Base-by-base conservation (phyloP, 2,797 vertebrate species). In the Antennarius maculatus region DNA sequence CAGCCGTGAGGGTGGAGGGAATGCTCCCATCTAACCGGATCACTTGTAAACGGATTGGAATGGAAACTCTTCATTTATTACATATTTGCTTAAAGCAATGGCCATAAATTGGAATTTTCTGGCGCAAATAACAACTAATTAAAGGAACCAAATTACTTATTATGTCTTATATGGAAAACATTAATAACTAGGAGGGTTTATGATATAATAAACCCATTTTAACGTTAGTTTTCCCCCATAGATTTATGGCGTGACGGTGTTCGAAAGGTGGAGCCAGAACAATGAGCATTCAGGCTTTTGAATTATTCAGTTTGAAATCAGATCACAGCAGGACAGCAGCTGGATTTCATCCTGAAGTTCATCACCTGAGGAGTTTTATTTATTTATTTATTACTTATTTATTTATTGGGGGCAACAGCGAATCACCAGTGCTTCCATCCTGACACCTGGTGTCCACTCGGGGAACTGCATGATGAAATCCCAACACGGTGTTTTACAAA, bases 361-460 rank as follows among this genome's bases (percentile, higher is more conserved):
- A 50, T 48, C 18, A 64, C 60, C 66, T 64, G 62, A 58, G 41
- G 64, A 58, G 42, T 14, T 79, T 61, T n/a, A 52, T 13, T 45
- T 58, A 27, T 50, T 27, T 46, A n/a, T n/a, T n/a, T n/a, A n/a
- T 46, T 7, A 2, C 60, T 41, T 4, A 43, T 53, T 57, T 31
- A 6, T 28, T 3, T 15, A 10, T 34, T 5, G 52, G 12, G 37
- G 4, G 18, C 7, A 51, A 47, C 16, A 23, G 23, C 23, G 39
- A 5, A 31, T 42, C 8, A 39, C 48, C 7, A 9, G 49, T 48
- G 66, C 27, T 23, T 74, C 76, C 54, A 72, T 48, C 18, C 81
- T 89, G 88, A 82, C 88, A 77, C 41, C 86, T 61, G 71, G 84
- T 87, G 91, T 5, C 13, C 1, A 17, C 6, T 55, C 7, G 0